Conservation (phyloP, 1,140 invertebrate genomes). For the Saxidomus purpurata region DNA sequence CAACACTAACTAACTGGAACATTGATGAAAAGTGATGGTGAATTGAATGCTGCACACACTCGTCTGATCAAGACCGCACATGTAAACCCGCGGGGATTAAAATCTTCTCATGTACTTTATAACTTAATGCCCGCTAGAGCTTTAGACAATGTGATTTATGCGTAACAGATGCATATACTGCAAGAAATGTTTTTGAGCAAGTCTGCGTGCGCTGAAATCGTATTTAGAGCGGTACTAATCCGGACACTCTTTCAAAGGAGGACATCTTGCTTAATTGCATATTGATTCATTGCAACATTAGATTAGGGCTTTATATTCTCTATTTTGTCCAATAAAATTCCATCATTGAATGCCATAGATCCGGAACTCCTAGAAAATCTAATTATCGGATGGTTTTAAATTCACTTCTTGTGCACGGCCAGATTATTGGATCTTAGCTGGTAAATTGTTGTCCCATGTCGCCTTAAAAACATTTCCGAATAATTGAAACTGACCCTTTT, state of each 20-base stretch:
- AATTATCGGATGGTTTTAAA: conserved; percentile 39
- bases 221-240: not conserved
- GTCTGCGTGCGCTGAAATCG: not conserved
- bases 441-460: conserved; percentile 47
- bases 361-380: conserved; percentile 31
- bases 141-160: too few species aligned
- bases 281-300: conserved; percentile 60
- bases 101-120: not conserved
- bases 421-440: conserved; percentile 40
- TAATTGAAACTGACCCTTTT: conserved; percentile 43
- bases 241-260: not conserved
- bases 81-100: not conserved
- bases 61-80: too few species aligned
- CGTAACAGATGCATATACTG: not conserved
- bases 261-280: conserved; percentile 61
- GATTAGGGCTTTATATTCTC: conserved; percentile 58
- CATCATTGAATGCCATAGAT: conserved; percentile 40
- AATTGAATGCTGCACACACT: too few species aligned
- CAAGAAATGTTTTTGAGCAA: not conserved
- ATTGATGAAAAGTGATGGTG: too few species aligned
- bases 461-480: conserved; percentile 40
- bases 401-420: conserved; percentile 35
- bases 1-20: too few species aligned
- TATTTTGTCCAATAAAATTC: conserved; percentile 57
- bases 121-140: not conserved